Evolutionary conservation across 2,888 invertebrate genomes (phyloP), one percentile per base, ranked within the genome.

Genomic region (Tupiocoris notatus): DNA sequence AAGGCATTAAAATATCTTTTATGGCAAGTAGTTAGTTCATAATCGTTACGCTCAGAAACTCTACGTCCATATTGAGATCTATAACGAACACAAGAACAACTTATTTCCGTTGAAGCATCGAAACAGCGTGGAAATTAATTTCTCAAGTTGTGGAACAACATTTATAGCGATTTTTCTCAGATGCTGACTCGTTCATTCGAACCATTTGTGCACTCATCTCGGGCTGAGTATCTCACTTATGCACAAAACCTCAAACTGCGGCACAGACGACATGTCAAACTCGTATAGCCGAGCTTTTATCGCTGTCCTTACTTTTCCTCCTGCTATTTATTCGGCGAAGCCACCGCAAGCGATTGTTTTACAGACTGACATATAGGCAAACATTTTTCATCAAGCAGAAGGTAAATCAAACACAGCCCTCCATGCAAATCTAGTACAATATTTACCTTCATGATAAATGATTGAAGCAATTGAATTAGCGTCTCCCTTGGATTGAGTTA

Each of bases 331-430:
- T 76, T 76, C 68, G 67, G 67, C 67, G 16, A 24, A 61, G 67
- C 62, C 67, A 67, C 67, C 76, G 76, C 76, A 59, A 76, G 76
- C 76, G 67, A 76, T 76, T 76, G 76, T 76, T 76, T 76, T 76
- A 76, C 76, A 76, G 76, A 76, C 67, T 76, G 76, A 76, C 76
- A 76, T 66, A 76, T 76, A 59, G 64, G 76, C 61, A 76, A 76
- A 76, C 76, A 76, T 76, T 76, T 76, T 76, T 76, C 67, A 76
- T 61, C 64, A 59, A 54, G 76, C 39, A 25, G 66, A 71, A 67
- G 73, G 67, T 61, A 76, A 76, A 67, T 76, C 76, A 76, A 68
- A 68, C 67, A 67, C 61, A n/a, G 56, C 67, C 67, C 67, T 76
- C 58, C 66, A 56, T 68, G 76, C 76, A 67, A 67, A 76, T 67